Conservation (phyloP, 2,113 vertebrate genomes). For the Marmota flaviventris region DNA sequence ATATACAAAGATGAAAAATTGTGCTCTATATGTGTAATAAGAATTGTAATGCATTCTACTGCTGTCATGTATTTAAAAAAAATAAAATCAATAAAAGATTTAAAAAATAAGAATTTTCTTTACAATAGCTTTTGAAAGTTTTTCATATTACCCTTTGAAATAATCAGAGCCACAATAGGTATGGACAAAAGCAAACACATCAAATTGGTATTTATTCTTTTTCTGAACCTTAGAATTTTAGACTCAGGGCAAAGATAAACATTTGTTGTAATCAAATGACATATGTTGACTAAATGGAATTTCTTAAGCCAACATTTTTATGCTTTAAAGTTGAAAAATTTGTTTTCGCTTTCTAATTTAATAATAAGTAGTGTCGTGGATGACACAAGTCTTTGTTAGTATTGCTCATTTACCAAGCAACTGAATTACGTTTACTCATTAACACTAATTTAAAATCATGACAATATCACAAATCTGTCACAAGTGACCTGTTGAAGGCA, state of each 20-base stretch:
- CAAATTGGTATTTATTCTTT: not conserved
- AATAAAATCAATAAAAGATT: too few species aligned
- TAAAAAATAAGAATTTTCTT: conserved; percentile 13
- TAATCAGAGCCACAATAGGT: not conserved
- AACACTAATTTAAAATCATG: conserved; percentile 70
- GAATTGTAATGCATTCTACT: too few species aligned
- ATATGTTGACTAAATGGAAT: not conserved
- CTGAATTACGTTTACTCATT: conserved; percentile 62
- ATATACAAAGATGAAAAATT: too few species aligned
- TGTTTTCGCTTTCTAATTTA: conserved; percentile 33
- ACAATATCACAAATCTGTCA: conserved; percentile 42
- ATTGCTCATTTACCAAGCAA: conserved; percentile 20
- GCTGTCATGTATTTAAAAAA: too few species aligned
- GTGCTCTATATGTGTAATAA: too few species aligned
- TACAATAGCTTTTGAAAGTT: conserved; percentile 47
- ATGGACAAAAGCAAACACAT: not conserved
- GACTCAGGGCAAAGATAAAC: not conserved
- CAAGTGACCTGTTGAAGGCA: conserved; percentile 51
- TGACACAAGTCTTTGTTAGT: conserved; percentile 25
- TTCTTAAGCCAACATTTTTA: conserved; percentile 12
- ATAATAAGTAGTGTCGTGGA: not conserved
- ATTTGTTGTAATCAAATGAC: conserved; percentile 39
- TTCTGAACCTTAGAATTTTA: conserved; percentile 13
- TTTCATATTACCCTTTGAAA: conserved; percentile 5
- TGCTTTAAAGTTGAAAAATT: conserved; percentile 21